Conservation (phyloP, 2,113 vertebrate genomes). For the Bettongia penicillata region DNA sequence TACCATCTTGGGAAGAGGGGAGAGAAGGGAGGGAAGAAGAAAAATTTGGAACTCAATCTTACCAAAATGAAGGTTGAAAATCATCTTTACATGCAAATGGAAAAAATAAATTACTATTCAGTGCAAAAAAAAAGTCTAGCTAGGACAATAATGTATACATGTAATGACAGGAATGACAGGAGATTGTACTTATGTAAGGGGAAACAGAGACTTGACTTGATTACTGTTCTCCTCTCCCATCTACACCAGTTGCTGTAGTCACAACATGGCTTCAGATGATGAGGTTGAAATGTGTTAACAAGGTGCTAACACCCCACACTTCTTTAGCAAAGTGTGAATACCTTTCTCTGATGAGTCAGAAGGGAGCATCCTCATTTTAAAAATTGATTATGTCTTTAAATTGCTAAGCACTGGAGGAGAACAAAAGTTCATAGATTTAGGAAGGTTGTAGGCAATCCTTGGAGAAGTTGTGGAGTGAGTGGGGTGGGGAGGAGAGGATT, state of each 20-base stretch:
- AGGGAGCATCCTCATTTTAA: not conserved
- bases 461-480: not conserved
- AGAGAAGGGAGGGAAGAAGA: too few species aligned
- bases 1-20: too few species aligned
- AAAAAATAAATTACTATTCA: too few species aligned
- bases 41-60: too few species aligned
- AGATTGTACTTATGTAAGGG: not conserved
- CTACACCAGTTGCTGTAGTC: not conserved
- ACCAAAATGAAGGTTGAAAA: too few species aligned
- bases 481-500: not conserved
- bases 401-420: not conserved
- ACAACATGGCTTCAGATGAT: not conserved
- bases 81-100: too few species aligned
- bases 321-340: not conserved
- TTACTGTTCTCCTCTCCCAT: not conserved
- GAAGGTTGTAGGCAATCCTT: not conserved
- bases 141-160: not conserved
- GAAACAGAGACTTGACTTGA: not conserved
- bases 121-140: not conserved
- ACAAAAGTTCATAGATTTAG: not conserved
- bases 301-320: not conserved
- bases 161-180: not conserved
- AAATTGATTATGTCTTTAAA: not conserved
- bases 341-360: not conserved
- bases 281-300: not conserved